Evolutionary conservation across 1,140 invertebrate species (phyloP), one percentile per base, ranked within the genome.

Genomic region (Diplogasteroides magnus): DNA sequence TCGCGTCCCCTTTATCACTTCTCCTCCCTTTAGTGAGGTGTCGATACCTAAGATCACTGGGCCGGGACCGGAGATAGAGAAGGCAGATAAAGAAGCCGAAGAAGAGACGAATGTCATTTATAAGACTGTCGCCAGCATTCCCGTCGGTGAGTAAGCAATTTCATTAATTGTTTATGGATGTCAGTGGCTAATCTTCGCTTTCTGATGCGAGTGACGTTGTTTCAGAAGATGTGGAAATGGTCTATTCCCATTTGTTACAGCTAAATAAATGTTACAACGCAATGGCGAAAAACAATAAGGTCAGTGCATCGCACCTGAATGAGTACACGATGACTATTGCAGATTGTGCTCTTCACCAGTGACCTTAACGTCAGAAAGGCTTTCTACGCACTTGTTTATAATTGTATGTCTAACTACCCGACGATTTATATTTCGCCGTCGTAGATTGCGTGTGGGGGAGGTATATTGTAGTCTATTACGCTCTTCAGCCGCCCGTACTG

Each of bases 241-340:
- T 67, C 6, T 67, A 67, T 23, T 58, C 55, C 57, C 65, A 67
- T 60, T 56, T 67, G 29, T 19, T 67, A 27, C 65, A 67, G 59
- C 32, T 67, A 58, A 58, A 55, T 37, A 31, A 58, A 58, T 67
- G 65, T 29, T 67, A 67, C 57, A 31, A 67, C 31, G 65, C 65
- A 0, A 67, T 67, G 65, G 65, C 65, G 19, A 67, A 57, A 31
- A 67, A 67, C 27, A 67, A 67, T 31, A 67, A 67, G 59, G 55
- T 48, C 19, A 6, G 19, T 48, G 19, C 19, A 11, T 48, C 37
- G 19, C 6, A 6, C 37, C 19, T 48, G 37, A 19, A 48, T 48
- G 37, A 19, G 19, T 48, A 48, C 19, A 11, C 19, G 37, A 48
- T 48, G 37, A 48, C 37, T 48, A 48, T 48, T 48, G 6, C 37